A percentile compares a stretch with the other conserved stretches of the same genome.
Evolutionary conservation across 2,888 invertebrate species (phyloP).

Genomic region (Leptarthrus brevirostris): DNA sequence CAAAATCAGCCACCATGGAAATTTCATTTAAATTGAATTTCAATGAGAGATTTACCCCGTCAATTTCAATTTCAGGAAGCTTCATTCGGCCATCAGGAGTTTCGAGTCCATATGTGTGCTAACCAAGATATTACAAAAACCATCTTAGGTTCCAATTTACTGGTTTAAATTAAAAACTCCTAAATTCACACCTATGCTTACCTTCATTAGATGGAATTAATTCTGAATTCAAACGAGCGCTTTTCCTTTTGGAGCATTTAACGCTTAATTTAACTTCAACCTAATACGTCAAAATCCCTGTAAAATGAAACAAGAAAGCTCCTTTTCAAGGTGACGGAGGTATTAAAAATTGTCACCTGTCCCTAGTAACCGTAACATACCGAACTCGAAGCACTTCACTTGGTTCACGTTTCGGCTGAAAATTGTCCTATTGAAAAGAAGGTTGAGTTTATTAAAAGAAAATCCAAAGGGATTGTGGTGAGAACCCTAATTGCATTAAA

Average conservation of each 20-base stretch:
- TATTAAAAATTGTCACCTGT: conserved; percentile 45
- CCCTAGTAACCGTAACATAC: conserved; percentile 1
- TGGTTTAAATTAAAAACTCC: neutral
- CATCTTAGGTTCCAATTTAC: neutral
- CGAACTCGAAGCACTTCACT: conserved; percentile 4
- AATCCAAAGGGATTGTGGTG: conserved; percentile 1
- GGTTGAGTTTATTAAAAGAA: conserved; percentile 28
- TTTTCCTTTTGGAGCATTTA: neutral
- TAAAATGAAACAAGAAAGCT: conserved; percentile 22
- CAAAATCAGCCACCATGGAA: conserved; percentile 24
- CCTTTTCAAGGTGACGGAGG: neutral
- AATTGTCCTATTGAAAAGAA: conserved; percentile 6
- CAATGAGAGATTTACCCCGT: conserved; percentile 1
- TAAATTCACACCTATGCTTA: neutral
- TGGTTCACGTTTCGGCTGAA: neutral
- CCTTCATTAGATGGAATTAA: conserved; percentile 20
- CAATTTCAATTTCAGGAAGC: conserved; percentile 9
- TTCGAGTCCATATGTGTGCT: neutral
- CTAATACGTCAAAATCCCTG: conserved; percentile 17
- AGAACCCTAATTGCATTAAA: conserved; percentile 26
- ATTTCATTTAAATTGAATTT: conserved; percentile 43
- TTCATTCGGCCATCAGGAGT: neutral
- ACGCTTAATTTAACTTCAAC: conserved; percentile 40
- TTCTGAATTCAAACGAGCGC: neutral
- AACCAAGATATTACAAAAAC: neutral